These are phyloP conservation scores for Chionoecetes opilio DNA, from an alignment of 1,140 invertebrate species.

Conservation along the genomic window DNA sequence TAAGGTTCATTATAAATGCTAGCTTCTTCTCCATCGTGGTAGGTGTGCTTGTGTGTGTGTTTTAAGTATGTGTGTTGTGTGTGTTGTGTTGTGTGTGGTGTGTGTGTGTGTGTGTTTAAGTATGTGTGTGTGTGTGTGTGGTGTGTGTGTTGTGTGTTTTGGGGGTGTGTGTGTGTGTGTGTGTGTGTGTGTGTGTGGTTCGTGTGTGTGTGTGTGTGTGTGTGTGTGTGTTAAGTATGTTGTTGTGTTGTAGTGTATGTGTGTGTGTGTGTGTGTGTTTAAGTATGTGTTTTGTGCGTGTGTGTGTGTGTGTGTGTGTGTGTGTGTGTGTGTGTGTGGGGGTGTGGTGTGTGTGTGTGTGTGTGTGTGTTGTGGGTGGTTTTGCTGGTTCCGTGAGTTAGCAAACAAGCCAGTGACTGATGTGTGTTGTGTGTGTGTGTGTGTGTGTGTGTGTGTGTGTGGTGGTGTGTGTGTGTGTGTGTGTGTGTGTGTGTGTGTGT, in stretches of 20 bases:
- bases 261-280: constrained; percentile 50
- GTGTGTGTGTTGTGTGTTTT: constrained; percentile 41
- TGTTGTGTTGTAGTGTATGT: too few species aligned
- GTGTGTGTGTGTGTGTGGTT: constrained; percentile 60
- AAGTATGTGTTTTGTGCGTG: background rate
- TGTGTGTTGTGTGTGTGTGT: constrained; percentile 54
- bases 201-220: constrained; percentile 64
- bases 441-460: constrained; percentile 60
- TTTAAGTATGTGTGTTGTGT: constrained; percentile 63
- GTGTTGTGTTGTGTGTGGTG: too few species aligned
- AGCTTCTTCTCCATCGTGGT: background rate
- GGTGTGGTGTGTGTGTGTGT: constrained; percentile 44
- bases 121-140: constrained; percentile 42
- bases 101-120: constrained; percentile 49
- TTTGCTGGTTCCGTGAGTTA: background rate
- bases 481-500: constrained; percentile 42
- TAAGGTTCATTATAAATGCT: background rate
- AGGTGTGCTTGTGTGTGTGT: constrained; percentile 54
- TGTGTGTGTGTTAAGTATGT: constrained; percentile 34
- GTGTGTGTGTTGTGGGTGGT: constrained; percentile 41
- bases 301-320: constrained; percentile 60
- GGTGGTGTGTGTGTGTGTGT: background rate
- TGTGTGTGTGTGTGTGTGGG: constrained; percentile 48
- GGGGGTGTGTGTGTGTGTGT: constrained; percentile 53
- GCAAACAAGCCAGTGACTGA: constrained; percentile 20